phyloP scores from a whole-genome alignment of 2,888 invertebrate genomes.

The Philereme transversata region DNA sequence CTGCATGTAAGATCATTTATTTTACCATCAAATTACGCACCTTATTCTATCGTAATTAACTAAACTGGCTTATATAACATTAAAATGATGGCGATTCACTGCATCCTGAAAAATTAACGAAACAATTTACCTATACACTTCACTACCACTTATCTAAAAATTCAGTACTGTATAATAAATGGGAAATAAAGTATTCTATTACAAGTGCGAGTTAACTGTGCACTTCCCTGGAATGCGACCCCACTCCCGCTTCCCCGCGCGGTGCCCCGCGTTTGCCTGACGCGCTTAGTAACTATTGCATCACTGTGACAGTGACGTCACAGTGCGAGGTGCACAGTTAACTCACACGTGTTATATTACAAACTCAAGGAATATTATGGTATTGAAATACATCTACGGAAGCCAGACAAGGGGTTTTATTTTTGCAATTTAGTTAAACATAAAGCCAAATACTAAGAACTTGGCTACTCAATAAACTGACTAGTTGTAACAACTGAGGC shows the following conservation, averaged over 20 bases:
- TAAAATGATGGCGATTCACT: constrained; percentile 60
- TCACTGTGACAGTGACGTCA: no score
- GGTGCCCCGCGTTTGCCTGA: no score
- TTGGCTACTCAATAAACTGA: constrained; percentile 71
- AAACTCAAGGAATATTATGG: background rate
- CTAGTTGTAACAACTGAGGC: constrained; percentile 73
- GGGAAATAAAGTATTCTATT: background rate
- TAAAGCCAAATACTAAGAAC: constrained; percentile 55
- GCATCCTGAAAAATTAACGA: constrained; percentile 43
- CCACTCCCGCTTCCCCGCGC: no score
- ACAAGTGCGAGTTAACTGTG: no score
- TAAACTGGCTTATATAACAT: constrained; percentile 70
- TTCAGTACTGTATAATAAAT: constrained; percentile 51
- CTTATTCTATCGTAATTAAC: constrained; percentile 71
- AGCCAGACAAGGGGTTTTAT: constrained; percentile 45
- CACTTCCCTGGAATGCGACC: no score
- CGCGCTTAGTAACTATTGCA: no score
- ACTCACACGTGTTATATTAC: no score
- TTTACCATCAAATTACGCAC: constrained; percentile 71
- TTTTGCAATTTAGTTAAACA: constrained; percentile 42
- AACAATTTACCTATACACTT: constrained; percentile 40
- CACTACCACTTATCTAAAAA: constrained; percentile 46
- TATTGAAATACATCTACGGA: constrained; percentile 42
- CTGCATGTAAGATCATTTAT: constrained; percentile 71
- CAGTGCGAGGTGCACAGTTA: no score